Evolutionary conservation across 2,797 vertebrate species (phyloP), one percentile per base, ranked within the genome.

Genomic region (Schizopygopsis pylzovi): DNA sequence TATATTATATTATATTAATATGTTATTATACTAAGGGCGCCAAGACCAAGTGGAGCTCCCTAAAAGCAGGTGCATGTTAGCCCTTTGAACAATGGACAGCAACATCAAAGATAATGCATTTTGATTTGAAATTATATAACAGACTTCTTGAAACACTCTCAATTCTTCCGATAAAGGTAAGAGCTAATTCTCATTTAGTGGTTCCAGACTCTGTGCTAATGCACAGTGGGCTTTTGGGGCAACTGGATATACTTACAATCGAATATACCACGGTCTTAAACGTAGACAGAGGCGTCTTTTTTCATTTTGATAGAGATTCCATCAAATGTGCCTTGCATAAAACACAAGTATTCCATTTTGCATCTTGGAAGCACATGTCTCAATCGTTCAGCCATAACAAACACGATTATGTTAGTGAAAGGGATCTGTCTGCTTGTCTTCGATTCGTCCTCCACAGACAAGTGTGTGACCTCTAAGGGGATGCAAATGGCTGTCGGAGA

Each of bases 361-460:
- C 81, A 87, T 90, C 83, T 65, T 47, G 86, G 56, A 77, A 88
- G 86, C 87, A 88, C 87, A 86, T 90, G 87, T 88, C 85, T 87
- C 87, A 87, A 77, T 88, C 89, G 87, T 84, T 88, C 89, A 90
- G 86, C 87, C 89, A 90, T 87, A 90, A 87, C 87, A 90, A 88
- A 90, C 85, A 88, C 83, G 83, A 90, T 90, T 90, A 90, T 82
- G 85, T 83, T 90, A 87, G 89, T 90, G 85, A 90, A 88, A 90
- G 89, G 87, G 89, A 88, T 90, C 89, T 90, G 89, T 90, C 88
- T 85, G 87, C 88, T 87, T 87, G 87, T 89, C 89, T 90, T 87
- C 83, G 39, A 63, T 87, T 87, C 67, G 89, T 90, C 89, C 89
- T 88, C 87, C 70, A 71, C 85, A 75, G 87, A 89, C 81, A 45